Base-by-base conservation (phyloP, 2,113 vertebrate species). In the Aplodontia rufa region DNA sequence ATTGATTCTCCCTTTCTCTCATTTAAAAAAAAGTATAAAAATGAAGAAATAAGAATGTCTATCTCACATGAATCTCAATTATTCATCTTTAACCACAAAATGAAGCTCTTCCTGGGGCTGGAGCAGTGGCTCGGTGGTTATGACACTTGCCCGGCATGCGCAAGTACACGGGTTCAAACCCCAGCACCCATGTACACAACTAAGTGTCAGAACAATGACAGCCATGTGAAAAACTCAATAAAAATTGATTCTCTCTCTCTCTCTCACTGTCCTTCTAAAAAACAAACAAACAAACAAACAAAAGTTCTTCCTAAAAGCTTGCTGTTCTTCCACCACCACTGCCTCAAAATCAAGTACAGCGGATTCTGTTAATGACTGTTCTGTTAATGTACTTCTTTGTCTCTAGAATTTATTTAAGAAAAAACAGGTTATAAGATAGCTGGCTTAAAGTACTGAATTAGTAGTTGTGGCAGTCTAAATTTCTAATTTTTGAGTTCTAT, bases 361-460 rank as follows among this genome's bases (percentile, higher is more conserved):
- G 69, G 16, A 13, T 95, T 93, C 87, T 93, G 40, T 76, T 86
- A 87, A 90, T 66, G 37, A 74, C n/a, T n/a, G n/a, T n/a, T n/a
- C n/a, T n/a, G n/a, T 22, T 66, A 74, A 79, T 62, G 47, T 8
- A 83, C 24, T 87, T 32, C 71, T 66, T 84, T 88, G 53, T 83
- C 47, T 85, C 35, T 58, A 85, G 64, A 92, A 40, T 92, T 78
- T 80, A 80, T 51, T 88, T 55, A 96, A 92, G 64, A 62, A 66
- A 32, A 83, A 79, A 87, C 69, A 78, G 1, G 2, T 78, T 87
- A 87, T 88, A n/a, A 42, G 26, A 83, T 35, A 83, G 45, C 53
- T 53, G 69, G 32, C 51, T 49, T 64, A 91, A 55, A 72, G 60
- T 69, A 68, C 0, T 62, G 28, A 86, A 86, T 64, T 80, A 78